Conservation (phyloP, 1,140 invertebrate species). For the Trissolcus basalis region DNA sequence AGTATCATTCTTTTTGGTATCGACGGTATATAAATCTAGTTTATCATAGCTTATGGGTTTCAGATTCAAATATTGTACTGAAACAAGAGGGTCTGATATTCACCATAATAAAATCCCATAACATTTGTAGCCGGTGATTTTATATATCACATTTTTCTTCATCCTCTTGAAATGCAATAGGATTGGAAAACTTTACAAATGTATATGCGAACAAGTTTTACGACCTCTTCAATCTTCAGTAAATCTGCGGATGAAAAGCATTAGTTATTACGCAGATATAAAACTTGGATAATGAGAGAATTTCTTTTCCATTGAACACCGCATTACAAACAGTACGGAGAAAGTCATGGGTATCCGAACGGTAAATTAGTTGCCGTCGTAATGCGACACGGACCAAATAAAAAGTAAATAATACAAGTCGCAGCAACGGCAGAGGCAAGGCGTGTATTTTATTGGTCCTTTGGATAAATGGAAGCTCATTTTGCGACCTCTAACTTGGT, state of each 20-base stretch:
- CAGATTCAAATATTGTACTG: too few relatives aligned
- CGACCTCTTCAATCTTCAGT: slow-evolving; percentile 19
- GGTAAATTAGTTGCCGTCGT: slow-evolving; percentile 52
- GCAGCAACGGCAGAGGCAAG: slow-evolving; percentile 56
- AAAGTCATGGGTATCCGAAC: slow-evolving; percentile 44
- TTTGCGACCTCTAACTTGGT: slow-evolving; percentile 66
- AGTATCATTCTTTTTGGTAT: too few relatives aligned
- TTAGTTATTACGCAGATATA: slow-evolving; percentile 19
- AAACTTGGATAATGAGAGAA: slow-evolving; percentile 33
- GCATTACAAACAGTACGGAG: slow-evolving; percentile 26
- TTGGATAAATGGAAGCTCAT: slow-evolving; percentile 69
- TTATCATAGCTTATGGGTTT: too few relatives aligned
- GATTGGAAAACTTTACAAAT: slow-evolving; percentile 30
- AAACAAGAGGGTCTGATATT: not conserved
- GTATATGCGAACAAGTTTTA: slow-evolving; percentile 21
- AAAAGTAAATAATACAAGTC: slow-evolving; percentile 37
- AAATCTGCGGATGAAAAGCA: slow-evolving; percentile 31
- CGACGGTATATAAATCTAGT: too few relatives aligned
- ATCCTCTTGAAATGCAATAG: slow-evolving; percentile 1
- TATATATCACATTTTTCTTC: slow-evolving; percentile 1
- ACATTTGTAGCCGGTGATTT: slow-evolving; percentile 7
- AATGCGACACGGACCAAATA: slow-evolving; percentile 50
- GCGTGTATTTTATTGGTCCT: slow-evolving; percentile 71
- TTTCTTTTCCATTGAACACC: slow-evolving; percentile 44
- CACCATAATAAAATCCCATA: slow-evolving; percentile 2